Evolutionary conservation across 2,797 vertebrate species (phyloP).

Genomic region (Argyrosomus regius): DNA sequence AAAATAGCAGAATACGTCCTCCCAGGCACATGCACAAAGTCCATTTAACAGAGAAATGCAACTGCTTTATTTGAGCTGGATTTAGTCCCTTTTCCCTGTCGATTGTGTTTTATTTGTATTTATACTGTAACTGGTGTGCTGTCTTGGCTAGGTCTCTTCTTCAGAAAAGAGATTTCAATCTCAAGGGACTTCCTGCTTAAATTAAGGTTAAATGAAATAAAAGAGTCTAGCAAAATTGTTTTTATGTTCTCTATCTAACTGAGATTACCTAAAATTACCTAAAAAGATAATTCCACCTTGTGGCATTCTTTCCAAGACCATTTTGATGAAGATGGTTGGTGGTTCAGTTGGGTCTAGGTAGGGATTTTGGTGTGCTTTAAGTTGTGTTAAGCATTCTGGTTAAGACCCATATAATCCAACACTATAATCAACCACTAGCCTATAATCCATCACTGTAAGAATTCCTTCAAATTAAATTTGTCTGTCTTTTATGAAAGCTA

Average conservation of each 20-base stretch:
- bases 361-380: background rate
- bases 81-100: too few relatives aligned
- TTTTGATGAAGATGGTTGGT: background rate
- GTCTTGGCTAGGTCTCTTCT: too few relatives aligned
- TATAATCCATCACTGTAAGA: background rate
- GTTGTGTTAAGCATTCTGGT: background rate
- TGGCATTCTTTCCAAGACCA: background rate
- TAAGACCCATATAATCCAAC: background rate
- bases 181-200: too few relatives aligned
- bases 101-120: too few relatives aligned
- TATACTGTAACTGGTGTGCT: too few relatives aligned
- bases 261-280: background rate
- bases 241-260: background rate
- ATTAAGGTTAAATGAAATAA: too few relatives aligned
- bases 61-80: too few relatives aligned
- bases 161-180: too few relatives aligned
- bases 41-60: too few relatives aligned
- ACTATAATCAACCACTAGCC: background rate
- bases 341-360: background rate
- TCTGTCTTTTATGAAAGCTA: background rate
- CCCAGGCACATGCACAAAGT: too few relatives aligned
- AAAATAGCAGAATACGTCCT: too few relatives aligned
- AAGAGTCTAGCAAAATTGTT: too few relatives aligned
- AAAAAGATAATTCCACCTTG: background rate
- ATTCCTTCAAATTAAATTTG: background rate